Evolutionary conservation across 2,888 invertebrate species (phyloP), one percentile per base, ranked within the genome.

Genomic region (Patella caerulea): DNA sequence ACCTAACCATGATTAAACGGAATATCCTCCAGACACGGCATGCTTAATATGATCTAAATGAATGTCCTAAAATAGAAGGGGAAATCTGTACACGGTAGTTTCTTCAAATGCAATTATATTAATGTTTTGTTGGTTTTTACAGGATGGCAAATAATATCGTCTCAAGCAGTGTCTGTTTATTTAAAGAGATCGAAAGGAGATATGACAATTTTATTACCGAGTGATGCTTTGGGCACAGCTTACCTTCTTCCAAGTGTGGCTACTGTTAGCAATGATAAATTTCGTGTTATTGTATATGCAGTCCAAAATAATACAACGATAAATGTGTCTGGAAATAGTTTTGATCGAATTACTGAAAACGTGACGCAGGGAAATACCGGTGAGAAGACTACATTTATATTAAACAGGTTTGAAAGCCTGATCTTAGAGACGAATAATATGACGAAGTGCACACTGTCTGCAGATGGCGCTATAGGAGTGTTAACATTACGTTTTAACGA

Each of bases 211-310:
- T 17, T 80, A 9, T 71, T 76, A 70, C 80, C 80, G 14, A 9
- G 74, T 54, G 74, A 78, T 69, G 72, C 75, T 14, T 55, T 80
- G 11, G 70, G 71, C 52, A 71, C 52, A 11, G 55, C 53, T 2
- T 80, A 80, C 55, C 71, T 80, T 24, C 65, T 80, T 70, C 78
- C 80, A 3, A 74, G 72, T 54, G 72, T 76, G 17, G 19, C 65
- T 12, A 65, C 19, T 65, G 24, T 24, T 65, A 65, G 24, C 24
- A 24, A 19, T 65, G 65, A 65, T 24, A 65, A 24, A 24, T 65
- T 24, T 65, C 65, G 24, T 65, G 65, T 65, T 19, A 19, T 65
- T 24, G 24, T 65, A 24, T 65, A 65, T 65, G 65, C 65, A 65
- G 24, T 65, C 2, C 19, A 65, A 19, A 19, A 19, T 19, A 24